Evolutionary conservation across 2,113 vertebrate species (phyloP).

Genomic region (Rhinichthys klamathensis): DNA sequence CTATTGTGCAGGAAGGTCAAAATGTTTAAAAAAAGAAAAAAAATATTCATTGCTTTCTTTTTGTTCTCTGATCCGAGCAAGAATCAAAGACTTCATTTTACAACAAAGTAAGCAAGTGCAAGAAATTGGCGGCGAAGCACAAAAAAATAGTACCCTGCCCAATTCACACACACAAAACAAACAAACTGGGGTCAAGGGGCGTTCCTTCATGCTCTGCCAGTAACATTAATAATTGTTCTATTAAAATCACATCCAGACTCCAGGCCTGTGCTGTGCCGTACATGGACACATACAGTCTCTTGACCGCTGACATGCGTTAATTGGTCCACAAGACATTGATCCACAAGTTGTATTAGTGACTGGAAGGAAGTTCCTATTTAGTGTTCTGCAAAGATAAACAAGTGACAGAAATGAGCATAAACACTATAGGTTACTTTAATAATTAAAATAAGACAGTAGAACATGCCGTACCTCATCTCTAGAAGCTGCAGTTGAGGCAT

Average conservation of each 20-base stretch:
- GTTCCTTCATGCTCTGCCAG: background rate
- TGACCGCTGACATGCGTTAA: background rate
- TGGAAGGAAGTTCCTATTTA: constrained; percentile 17
- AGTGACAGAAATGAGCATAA: constrained; percentile 12
- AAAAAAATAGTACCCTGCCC: background rate
- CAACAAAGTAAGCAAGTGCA: constrained; percentile 15
- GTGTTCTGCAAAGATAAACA: constrained; percentile 23
- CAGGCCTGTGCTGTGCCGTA: background rate
- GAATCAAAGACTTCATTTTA: constrained; percentile 32
- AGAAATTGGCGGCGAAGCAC: background rate
- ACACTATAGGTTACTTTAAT: background rate
- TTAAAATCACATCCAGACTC: background rate
- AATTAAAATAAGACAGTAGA: background rate
- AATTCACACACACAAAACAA: background rate
- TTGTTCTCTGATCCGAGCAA: constrained; percentile 9
- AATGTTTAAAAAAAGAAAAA: background rate
- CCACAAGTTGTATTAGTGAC: background rate
- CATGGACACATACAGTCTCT: background rate
- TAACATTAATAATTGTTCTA: constrained; percentile 24
- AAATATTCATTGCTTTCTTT: background rate
- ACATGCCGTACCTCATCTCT: constrained; percentile 35
- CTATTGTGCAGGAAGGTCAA: background rate
- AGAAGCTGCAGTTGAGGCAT: constrained; percentile 25
- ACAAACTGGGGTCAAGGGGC: background rate
- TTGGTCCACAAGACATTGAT: background rate